Conservation (phyloP, 2,113 vertebrate genomes). For the Taxidea taxus region DNA sequence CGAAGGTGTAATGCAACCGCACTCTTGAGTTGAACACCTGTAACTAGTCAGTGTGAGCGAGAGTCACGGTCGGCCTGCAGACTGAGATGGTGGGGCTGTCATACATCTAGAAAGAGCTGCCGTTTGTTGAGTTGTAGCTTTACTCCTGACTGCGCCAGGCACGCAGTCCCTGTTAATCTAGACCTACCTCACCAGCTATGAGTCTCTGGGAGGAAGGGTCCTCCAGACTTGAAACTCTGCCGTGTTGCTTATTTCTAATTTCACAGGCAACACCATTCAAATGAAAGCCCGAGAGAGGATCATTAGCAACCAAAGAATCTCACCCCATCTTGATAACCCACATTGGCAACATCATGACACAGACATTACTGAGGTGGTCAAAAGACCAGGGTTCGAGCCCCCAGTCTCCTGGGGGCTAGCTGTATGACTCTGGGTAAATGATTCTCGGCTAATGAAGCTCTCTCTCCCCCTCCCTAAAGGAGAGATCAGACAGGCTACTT, state of each 20-base stretch:
- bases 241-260: not conserved
- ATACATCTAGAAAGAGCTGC: not conserved
- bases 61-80: not conserved
- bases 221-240: not conserved
- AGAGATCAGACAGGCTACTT: not conserved
- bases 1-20: not conserved
- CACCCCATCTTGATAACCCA: not conserved
- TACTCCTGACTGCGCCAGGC: not conserved
- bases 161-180: not conserved
- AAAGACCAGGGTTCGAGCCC: not conserved
- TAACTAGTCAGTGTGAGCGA: not conserved
- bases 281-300: not conserved
- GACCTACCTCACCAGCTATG: not conserved
- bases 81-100: not conserved
- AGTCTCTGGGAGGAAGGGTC: not conserved
- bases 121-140: not conserved
- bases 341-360: not conserved
- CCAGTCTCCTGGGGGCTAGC: not conserved
- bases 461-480: not conserved
- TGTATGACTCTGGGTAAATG: not conserved
- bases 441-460: not conserved
- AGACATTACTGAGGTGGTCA: not conserved
- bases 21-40: not conserved
- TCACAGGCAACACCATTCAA: not conserved
- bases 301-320: conserved; percentile 16